These are phyloP conservation scores for Crossaster papposus DNA, from an alignment of 53 echinoderm and acorn worm genomes.

Conservation along the genomic window DNA sequence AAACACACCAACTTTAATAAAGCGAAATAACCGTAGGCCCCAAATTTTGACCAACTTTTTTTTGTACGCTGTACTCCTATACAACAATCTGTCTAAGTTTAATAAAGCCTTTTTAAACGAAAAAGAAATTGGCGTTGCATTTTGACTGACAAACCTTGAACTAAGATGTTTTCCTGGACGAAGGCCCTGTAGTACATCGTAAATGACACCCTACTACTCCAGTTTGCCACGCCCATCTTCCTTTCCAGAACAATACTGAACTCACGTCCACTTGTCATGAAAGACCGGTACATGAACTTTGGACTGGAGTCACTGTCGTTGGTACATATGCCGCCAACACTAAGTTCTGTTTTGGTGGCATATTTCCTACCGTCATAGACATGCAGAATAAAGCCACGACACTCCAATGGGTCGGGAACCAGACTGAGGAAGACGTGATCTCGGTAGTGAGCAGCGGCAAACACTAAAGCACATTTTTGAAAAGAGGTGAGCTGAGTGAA, in stretches of 20 bases:
- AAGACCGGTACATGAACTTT: slow-evolving; percentile 50
- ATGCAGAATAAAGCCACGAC: slow-evolving; percentile 37
- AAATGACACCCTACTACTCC: slow-evolving; percentile 7
- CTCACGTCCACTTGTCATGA: slow-evolving; percentile 58
- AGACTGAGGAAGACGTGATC: slow-evolving; percentile 56
- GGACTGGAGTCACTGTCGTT: slow-evolving; percentile 14
- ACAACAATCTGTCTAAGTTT: too few relatives aligned
- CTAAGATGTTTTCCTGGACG: slow-evolving; percentile 40
- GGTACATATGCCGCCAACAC: slow-evolving; percentile 54
- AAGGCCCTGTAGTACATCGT: slow-evolving; percentile 57
- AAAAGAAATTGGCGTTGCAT: background rate
- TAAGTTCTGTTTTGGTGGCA: slow-evolving; percentile 38
- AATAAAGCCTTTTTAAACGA: too few relatives aligned
- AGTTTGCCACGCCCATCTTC: background rate
- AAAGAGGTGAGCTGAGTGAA: slow-evolving; percentile 39
- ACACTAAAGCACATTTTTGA: slow-evolving; percentile 50
- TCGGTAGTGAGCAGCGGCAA: slow-evolving; percentile 32
- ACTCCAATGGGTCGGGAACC: slow-evolving; percentile 44
- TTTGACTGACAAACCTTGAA: slow-evolving; percentile 29
- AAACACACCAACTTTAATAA: too few relatives aligned
- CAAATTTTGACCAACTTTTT: too few relatives aligned
- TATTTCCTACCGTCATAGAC: slow-evolving; percentile 51
- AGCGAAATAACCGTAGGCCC: too few relatives aligned
- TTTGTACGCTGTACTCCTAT: too few relatives aligned
- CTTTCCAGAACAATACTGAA: slow-evolving; percentile 52